Conservation (phyloP, 2,888 invertebrate species). For the Dinocampus coccinellae region DNA sequence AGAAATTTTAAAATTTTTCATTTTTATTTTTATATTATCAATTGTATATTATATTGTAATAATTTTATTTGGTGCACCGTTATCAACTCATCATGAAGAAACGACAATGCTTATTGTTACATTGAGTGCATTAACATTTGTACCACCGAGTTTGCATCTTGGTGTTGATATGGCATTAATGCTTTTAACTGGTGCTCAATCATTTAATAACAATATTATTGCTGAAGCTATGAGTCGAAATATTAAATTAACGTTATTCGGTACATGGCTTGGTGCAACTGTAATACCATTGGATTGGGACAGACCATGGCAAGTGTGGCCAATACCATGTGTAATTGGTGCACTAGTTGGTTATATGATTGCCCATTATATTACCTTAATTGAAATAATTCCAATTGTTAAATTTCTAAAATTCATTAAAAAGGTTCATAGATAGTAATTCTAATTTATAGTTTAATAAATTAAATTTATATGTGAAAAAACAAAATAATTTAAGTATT, state of each 20-base stretch:
- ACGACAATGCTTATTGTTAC: constrained; percentile 78
- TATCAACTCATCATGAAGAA: constrained; percentile 76
- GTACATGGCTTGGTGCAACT: constrained; percentile 87
- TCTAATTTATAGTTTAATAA: no score
- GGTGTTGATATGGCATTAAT: constrained; percentile 74
- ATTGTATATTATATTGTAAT: constrained; percentile 74
- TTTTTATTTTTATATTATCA: constrained; percentile 70
- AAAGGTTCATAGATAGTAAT: constrained; percentile 52
- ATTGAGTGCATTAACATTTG: constrained; percentile 74
- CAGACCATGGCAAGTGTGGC: constrained; percentile 88
- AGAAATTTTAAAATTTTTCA: constrained; percentile 71
- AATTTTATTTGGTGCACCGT: constrained; percentile 79
- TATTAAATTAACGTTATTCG: constrained; percentile 76
- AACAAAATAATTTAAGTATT: not conserved
- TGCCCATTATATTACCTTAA: constrained; percentile 73
- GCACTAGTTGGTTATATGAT: constrained; percentile 75
- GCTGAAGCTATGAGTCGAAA: constrained; percentile 73
- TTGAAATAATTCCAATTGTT: constrained; percentile 61
- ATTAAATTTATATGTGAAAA: no score
- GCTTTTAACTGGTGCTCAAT: constrained; percentile 72
- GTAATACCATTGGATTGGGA: constrained; percentile 94
- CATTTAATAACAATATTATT: constrained; percentile 61
- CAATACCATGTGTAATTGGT: constrained; percentile 80
- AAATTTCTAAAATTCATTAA: constrained; percentile 47
- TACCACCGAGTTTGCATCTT: constrained; percentile 75